Conservation (phyloP, 2,113 vertebrate species). For the Tichodroma muraria region DNA sequence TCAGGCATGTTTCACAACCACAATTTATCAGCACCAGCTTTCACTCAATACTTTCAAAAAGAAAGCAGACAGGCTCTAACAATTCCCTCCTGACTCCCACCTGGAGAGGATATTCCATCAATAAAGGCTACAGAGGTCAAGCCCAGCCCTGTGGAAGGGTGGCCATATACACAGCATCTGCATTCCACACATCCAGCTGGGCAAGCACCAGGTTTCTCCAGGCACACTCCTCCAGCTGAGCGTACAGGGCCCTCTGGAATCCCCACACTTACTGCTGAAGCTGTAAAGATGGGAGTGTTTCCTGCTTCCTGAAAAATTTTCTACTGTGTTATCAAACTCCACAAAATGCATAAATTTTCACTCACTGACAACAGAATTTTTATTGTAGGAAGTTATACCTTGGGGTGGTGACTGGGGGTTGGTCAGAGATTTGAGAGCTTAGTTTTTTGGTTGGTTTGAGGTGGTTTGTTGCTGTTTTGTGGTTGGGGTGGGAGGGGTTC, state of each 20-base stretch:
- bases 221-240: background rate
- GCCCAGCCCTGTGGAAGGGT: background rate
- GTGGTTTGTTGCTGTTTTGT: background rate
- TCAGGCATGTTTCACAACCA: background rate
- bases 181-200: background rate
- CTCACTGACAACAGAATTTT: background rate
- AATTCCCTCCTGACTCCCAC: background rate
- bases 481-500: background rate
- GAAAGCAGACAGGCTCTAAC: background rate
- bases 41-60: background rate
- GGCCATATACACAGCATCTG: background rate
- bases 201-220: background rate
- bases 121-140: background rate
- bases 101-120: background rate
- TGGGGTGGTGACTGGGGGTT: background rate
- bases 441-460: background rate
- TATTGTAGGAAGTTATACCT: background rate
- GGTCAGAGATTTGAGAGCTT: rapidly evolving
- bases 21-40: background rate
- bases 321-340: background rate
- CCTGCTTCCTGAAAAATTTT: background rate
- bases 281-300: background rate
- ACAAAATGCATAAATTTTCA: background rate
- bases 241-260: background rate
- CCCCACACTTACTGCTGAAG: background rate